These are phyloP conservation scores for Athalia circularis DNA, from an alignment of 2,888 invertebrate species.

Conservation along the genomic window DNA sequence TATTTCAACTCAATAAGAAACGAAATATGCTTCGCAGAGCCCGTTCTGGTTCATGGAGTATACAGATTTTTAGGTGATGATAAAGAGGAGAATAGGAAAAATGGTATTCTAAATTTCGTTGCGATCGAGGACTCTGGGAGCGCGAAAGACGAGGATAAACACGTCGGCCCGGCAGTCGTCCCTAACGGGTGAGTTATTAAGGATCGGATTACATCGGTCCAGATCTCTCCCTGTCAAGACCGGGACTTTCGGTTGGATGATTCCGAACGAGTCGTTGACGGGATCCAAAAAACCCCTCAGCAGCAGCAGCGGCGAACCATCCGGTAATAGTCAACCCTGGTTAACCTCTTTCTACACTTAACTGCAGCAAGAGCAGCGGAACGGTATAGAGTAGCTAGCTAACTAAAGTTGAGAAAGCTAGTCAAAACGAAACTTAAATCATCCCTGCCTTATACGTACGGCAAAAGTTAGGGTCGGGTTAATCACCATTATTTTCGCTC, in stretches of 20 bases:
- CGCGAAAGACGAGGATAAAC: slow-evolving; percentile 42
- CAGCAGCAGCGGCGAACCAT: too few species aligned
- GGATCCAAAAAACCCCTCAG: slow-evolving; percentile 33
- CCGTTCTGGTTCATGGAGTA: too few species aligned
- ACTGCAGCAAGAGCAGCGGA: slow-evolving; percentile 52
- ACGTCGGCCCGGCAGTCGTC: slow-evolving; percentile 16
- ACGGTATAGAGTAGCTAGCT: slow-evolving; percentile 42
- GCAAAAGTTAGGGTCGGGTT: not conserved
- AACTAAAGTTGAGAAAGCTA: slow-evolving; percentile 41
- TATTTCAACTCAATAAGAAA: slow-evolving; percentile 18
- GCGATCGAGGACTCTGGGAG: not conserved
- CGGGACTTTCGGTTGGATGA: slow-evolving; percentile 69
- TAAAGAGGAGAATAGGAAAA: not conserved
- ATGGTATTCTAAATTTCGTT: slow-evolving; percentile 5
- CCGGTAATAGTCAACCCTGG: slow-evolving; percentile 11
- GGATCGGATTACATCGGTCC: slow-evolving; percentile 61
- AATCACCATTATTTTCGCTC: not conserved
- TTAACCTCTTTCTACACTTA: slow-evolving; percentile 26
- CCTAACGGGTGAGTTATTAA: slow-evolving; percentile 43
- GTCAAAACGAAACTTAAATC: not conserved
- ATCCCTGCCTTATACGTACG: not conserved
- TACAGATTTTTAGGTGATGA: not conserved
- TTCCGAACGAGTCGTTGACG: slow-evolving; percentile 65
- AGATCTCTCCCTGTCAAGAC: slow-evolving; percentile 35
- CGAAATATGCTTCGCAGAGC: too few species aligned